Percentiles rank a stretch among this genome's conserved stretches.
Evolutionary conservation across 1,140 invertebrate species (phyloP).

Genomic region (Drosophila burlai): DNA sequence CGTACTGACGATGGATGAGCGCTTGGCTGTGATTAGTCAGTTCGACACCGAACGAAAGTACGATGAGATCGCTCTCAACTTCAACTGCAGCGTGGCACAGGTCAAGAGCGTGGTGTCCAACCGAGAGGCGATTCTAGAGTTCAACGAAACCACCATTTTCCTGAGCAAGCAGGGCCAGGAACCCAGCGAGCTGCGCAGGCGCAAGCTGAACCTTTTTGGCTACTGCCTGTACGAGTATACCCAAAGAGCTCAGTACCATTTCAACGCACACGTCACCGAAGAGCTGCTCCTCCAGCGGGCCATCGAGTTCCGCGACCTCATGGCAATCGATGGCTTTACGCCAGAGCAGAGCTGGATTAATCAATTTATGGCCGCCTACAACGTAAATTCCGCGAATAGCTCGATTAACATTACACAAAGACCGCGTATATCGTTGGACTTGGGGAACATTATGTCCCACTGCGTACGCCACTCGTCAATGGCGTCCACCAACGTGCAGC

Average conservation of each 20-base stretch:
- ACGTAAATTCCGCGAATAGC: slow-evolving; percentile 68
- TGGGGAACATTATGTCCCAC: slow-evolving; percentile 76
- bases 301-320: slow-evolving; percentile 68
- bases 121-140: slow-evolving; percentile 69
- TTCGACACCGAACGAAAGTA: slow-evolving; percentile 73
- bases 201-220: slow-evolving; percentile 69
- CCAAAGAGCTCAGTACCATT: slow-evolving; percentile 68
- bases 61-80: slow-evolving; percentile 69
- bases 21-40: slow-evolving; percentile 66
- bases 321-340: slow-evolving; percentile 68
- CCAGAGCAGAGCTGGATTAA: slow-evolving; percentile 75
- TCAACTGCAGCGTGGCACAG: slow-evolving; percentile 79
- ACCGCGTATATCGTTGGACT: slow-evolving; percentile 65
- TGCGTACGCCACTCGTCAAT: slow-evolving; percentile 57
- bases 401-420: slow-evolving; percentile 58
- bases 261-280: slow-evolving; percentile 60
- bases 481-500: slow-evolving; percentile 4
- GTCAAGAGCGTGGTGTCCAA: slow-evolving; percentile 76
- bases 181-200: slow-evolving; percentile 54
- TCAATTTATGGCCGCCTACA: slow-evolving; percentile 74
- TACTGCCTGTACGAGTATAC: slow-evolving; percentile 77
- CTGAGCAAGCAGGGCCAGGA: slow-evolving; percentile 36
- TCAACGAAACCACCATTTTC: slow-evolving; percentile 59
- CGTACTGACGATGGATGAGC: slow-evolving; percentile 73
- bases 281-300: slow-evolving; percentile 69